Evolutionary conservation across 1,140 invertebrate genomes (phyloP).

Genomic region (Penaeus chinensis): DNA sequence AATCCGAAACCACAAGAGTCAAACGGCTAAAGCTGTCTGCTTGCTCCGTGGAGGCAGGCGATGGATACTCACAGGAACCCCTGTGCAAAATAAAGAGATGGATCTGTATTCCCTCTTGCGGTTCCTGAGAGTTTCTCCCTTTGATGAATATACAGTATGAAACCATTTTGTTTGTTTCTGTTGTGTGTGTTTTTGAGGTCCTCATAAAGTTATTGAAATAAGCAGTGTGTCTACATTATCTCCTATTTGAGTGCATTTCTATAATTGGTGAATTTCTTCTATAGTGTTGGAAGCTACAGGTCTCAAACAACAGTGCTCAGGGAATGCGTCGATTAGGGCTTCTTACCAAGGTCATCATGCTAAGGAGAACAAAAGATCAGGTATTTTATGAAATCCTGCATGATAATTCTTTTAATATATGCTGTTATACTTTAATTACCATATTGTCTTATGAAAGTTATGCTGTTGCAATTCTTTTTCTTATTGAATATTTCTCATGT

Average conservation of each 20-base stretch:
- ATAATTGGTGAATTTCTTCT: not conserved
- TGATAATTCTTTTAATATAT: too few relatives aligned
- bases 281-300: slow-evolving; percentile 73
- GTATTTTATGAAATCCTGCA: slow-evolving; percentile 66
- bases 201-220: not conserved
- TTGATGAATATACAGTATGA: slow-evolving; percentile 80
- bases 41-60: slow-evolving; percentile 74
- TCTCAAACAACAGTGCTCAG: slow-evolving; percentile 80
- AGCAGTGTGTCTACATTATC: too few relatives aligned
- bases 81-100: slow-evolving; percentile 92
- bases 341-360: slow-evolving; percentile 83
- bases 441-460: too few relatives aligned
- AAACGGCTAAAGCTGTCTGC: slow-evolving; percentile 79
- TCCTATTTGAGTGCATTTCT: too few relatives aligned
- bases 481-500: not conserved
- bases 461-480: not conserved
- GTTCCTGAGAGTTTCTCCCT: slow-evolving; percentile 86
- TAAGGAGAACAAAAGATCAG: slow-evolving; percentile 86
- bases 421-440: too few relatives aligned
- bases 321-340: slow-evolving; percentile 80
- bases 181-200: not conserved
- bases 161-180: not conserved
- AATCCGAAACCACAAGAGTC: slow-evolving; percentile 87
- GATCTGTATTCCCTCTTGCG: slow-evolving; percentile 90
- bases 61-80: slow-evolving; percentile 94